Base-by-base conservation (phyloP, 2,113 vertebrate species). In the Tachysurus fulvidraco region DNA sequence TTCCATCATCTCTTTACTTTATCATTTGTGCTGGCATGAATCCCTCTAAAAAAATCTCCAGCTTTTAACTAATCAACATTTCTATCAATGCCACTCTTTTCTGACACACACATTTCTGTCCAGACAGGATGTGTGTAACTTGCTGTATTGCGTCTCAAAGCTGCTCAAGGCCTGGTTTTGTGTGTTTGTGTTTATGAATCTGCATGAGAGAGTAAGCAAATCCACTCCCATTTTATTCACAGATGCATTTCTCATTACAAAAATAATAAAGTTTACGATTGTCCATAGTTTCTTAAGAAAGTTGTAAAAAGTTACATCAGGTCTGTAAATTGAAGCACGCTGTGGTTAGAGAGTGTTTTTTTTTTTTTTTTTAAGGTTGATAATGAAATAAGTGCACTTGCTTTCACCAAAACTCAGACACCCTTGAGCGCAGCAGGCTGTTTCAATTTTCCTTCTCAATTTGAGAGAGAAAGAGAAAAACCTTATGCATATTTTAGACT, bases 21-120 rank as follows among this genome's bases (percentile, higher is more conserved):
- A 73, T 81, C 36, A 41, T 74, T n/a, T 52, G 41, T 6, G 17
- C 78, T 86, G 65, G 81, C 36, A 57, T 44, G 41, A 50, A 86
- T 81, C 78, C 65, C 52, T 57, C 46, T 65, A 55, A 50, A 78
- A 85, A 62, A 60, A 60, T 73, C 30, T 55, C 78, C 36, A 71
- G 44, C 85, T 86, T 81, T 86, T 81, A 81, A 81, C 85, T 86
- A 86, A 81, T 86, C 78, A 86, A 64, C 77, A n/a, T 73, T 65
- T 57, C 85, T 60, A 59, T 81, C 78, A 73, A 36, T 81, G 65
- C 44, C 71, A 85, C 71, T 60, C n/a, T 81, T 79, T 85, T 85
- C 21, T 14, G 5, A 36, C 46, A 9, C 78, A 67, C 55, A n/a
- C 41, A 73, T 86, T 81, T 54, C 57, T 36, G 52, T 17, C 30